phyloP scores from a whole-genome alignment of 2,797 vertebrate species.

The Dromococcyx pavoninus region DNA sequence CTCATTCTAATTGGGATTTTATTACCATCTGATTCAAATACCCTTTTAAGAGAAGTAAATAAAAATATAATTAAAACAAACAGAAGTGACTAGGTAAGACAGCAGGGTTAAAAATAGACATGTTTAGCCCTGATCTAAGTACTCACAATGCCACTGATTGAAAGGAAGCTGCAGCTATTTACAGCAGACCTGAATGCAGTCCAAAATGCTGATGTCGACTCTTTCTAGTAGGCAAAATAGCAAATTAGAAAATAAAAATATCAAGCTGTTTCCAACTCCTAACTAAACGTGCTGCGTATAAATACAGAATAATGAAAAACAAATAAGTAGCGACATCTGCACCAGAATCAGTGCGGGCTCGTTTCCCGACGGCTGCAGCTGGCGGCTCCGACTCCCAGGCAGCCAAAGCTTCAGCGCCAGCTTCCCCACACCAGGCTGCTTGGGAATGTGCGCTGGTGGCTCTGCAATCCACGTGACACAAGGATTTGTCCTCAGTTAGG shows the following conservation, averaged over 20 bases:
- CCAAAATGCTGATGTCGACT: conserved; percentile 46
- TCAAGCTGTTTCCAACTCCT: conserved; percentile 22
- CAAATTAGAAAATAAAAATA: conserved; percentile 44
- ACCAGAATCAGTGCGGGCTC: not conserved
- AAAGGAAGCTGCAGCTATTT: conserved; percentile 54
- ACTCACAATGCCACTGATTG: conserved; percentile 7
- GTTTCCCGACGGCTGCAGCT: fast-evolving
- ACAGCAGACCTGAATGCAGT: conserved; percentile 8
- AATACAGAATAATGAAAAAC: not conserved
- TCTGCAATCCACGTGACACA: not conserved
- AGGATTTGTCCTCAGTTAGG: not conserved
- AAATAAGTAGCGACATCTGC: not conserved
- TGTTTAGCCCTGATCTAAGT: not conserved
- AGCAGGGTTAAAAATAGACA: conserved; percentile 29
- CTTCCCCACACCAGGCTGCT: fast-evolving
- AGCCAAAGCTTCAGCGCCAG: not conserved
- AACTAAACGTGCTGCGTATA: not conserved
- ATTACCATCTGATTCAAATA: not conserved
- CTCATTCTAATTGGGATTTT: not conserved
- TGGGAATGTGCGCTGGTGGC: not conserved
- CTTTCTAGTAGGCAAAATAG: conserved; percentile 49
- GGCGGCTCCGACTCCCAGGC: not conserved
- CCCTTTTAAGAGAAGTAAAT: conserved; percentile 22
- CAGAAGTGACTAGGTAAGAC: conserved; percentile 20
- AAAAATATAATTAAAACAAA: conserved; percentile 39